Percentiles rank a stretch among this genome's conserved stretches.
These are phyloP conservation scores for Planococcus citri DNA, from an alignment of 1,140 invertebrate species.

Conservation along the genomic window DNA sequence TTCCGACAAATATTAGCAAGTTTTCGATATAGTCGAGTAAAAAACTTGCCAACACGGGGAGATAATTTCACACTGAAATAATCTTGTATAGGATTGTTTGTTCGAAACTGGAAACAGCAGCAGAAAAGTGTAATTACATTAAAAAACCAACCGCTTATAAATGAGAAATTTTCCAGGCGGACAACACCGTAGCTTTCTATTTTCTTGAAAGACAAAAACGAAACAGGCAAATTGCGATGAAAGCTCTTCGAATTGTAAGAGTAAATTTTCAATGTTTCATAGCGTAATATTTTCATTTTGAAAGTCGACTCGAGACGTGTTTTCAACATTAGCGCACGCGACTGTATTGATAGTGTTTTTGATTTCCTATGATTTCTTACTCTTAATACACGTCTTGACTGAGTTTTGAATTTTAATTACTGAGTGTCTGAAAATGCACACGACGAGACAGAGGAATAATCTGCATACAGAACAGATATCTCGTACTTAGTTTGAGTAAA, in stretches of 20 bases:
- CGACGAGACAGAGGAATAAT: no score
- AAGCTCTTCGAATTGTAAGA: background rate
- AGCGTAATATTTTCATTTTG: background rate
- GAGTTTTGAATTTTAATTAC: no score
- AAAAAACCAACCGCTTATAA: slow-evolving; percentile 7
- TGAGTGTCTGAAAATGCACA: no score
- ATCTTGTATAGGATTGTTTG: background rate
- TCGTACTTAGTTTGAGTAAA: no score
- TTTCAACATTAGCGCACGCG: no score
- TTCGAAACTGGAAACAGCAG: background rate
- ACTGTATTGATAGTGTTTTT: no score
- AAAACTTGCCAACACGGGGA: no score
- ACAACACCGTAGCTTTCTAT: slow-evolving; percentile 6
- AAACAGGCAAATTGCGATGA: background rate
- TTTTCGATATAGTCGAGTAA: no score
- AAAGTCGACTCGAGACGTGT: no score
- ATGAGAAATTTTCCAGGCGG: slow-evolving; percentile 6
- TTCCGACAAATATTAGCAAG: no score
- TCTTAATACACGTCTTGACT: no score
- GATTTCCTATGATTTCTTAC: no score
- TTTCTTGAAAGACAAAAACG: background rate
- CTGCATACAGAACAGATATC: background rate
- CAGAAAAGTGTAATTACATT: slow-evolving; percentile 4
- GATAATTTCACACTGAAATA: background rate
- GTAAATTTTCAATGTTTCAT: background rate